These are phyloP conservation scores for Cyrtonyx montezumae DNA, from an alignment of 2,113 vertebrate species.

Conservation along the genomic window DNA sequence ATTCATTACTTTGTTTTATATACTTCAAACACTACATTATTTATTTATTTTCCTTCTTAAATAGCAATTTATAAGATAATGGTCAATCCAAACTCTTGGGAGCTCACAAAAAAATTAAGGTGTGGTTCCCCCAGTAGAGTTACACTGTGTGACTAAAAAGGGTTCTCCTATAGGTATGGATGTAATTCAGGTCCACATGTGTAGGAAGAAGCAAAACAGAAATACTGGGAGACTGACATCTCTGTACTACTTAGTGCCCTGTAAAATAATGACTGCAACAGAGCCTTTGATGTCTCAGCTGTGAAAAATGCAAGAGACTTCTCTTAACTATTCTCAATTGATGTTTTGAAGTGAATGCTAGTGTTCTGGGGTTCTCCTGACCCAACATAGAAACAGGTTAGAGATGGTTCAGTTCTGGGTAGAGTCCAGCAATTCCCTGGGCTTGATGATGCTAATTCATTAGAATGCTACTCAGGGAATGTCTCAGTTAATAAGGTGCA, in stretches of 20 bases:
- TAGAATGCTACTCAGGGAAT: neutral
- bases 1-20: neutral
- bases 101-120: neutral
- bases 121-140: neutral
- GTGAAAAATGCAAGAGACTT: neutral
- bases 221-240: neutral
- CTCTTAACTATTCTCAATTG: neutral
- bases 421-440: neutral
- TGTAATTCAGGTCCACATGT: fast-evolving
- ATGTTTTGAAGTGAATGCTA: neutral
- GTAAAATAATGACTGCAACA: neutral
- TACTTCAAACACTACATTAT: neutral
- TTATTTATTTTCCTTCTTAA: neutral
- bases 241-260: neutral
- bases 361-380: fast-evolving
- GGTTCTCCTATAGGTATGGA: neutral
- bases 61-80: neutral
- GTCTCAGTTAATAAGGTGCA: fast-evolving
- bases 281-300: neutral
- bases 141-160: neutral
- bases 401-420: neutral
- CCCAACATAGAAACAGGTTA: fast-evolving
- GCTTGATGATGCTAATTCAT: neutral
- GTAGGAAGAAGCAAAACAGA: neutral
- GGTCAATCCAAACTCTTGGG: neutral